Conservation (phyloP, 64 coral and sea anemone species). For the Exaiptasia diaphana region DNA sequence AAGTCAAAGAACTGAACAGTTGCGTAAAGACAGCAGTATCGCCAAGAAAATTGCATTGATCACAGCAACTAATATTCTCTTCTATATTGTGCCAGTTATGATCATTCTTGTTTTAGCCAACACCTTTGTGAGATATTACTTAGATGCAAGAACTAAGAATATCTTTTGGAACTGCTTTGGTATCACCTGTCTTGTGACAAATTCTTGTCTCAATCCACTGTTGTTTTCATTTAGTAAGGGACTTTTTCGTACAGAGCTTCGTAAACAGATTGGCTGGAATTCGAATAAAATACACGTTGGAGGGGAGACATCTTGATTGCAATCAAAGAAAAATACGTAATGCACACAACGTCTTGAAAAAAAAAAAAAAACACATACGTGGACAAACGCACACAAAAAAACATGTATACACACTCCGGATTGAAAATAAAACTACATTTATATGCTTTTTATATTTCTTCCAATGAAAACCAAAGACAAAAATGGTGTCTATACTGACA, state of each 20-base stretch:
- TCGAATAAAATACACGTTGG: too few species aligned
- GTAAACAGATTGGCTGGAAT: too few species aligned
- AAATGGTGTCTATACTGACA: too few species aligned
- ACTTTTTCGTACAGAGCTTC: background rate
- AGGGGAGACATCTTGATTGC: too few species aligned
- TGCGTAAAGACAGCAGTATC: background rate
- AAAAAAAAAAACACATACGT: too few species aligned
- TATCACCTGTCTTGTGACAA: background rate
- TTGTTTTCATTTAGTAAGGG: background rate
- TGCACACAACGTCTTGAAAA: too few species aligned
- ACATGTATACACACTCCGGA: too few species aligned
- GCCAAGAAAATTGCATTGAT: background rate
- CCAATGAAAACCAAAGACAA: too few species aligned
- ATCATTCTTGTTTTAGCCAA: background rate
- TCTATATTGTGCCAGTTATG: background rate
- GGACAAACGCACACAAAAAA: too few species aligned
- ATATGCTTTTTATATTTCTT: too few species aligned
- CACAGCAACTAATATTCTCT: background rate
- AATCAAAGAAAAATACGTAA: too few species aligned
- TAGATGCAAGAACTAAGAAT: background rate
- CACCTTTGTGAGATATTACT: background rate
- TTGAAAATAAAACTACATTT: too few species aligned
- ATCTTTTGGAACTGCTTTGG: background rate
- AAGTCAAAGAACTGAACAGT: background rate
- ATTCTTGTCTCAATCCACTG: background rate